A percentile compares a stretch with the other conserved stretches of the same genome.
phyloP scores from a whole-genome alignment of 2,113 vertebrate species.

The Eulemur macaco region DNA sequence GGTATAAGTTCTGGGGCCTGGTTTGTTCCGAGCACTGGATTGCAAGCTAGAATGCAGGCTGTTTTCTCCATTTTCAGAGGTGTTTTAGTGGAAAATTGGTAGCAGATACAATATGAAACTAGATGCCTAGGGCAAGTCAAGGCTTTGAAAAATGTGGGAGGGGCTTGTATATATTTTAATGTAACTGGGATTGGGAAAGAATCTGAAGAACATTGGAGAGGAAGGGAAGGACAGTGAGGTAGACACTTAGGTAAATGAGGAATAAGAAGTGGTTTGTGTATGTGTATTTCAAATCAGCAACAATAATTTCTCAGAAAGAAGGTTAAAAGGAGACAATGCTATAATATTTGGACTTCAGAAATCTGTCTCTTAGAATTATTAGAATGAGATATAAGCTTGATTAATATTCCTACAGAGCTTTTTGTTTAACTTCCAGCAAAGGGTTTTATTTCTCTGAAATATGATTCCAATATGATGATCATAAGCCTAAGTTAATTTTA shows the following conservation, averaged over 20 bases:
- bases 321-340: conserved; percentile 33
- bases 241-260: not conserved
- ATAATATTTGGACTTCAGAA: conserved; percentile 54
- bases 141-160: not conserved
- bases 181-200: not conserved
- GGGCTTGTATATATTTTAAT: not conserved
- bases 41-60: not conserved
- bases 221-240: not conserved
- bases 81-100: not conserved
- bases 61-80: not conserved
- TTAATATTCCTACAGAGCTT: conserved; percentile 67
- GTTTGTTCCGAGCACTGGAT: not conserved
- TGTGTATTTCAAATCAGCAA: not conserved
- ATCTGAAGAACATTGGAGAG: not conserved
- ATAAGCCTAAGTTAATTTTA: conserved; percentile 76
- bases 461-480: conserved; percentile 73
- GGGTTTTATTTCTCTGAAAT: conserved; percentile 77
- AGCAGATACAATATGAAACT: not conserved
- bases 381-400: conserved; percentile 55
- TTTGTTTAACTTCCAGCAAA: conserved; percentile 71
- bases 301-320: conserved; percentile 40
- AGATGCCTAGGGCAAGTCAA: not conserved
- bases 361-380: conserved; percentile 57
- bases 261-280: not conserved
- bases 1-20: not conserved